A percentile compares a stretch with the other conserved stretches of the same genome.
Conservation (phyloP, 2,113 vertebrate species). For the Corvus cornix region DNA sequence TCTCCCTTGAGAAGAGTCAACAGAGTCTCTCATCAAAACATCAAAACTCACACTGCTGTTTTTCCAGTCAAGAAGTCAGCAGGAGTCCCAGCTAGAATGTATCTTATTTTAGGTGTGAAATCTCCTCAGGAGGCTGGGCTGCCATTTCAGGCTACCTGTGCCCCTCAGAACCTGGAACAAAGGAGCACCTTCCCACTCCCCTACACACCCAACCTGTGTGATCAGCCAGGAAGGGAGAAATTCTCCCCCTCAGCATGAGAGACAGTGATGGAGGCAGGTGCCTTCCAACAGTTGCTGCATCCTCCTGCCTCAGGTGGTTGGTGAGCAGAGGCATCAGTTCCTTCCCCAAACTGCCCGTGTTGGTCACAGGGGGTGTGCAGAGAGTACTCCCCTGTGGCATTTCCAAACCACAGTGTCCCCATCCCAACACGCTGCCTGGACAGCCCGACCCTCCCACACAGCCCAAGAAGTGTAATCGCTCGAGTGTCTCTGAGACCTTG, state of each 20-base stretch:
- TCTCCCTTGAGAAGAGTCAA: not conserved
- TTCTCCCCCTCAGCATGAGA: not conserved
- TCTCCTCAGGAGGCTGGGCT: not conserved
- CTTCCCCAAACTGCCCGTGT: fast-evolving
- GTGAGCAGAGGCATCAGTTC: not conserved
- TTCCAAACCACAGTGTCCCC: not conserved
- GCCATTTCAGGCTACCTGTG: not conserved
- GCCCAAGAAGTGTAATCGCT: not conserved
- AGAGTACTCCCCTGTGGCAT: fast-evolving
- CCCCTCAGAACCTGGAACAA: not conserved
- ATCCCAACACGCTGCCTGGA: not conserved
- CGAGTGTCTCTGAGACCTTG: not conserved
- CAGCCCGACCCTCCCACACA: not conserved
- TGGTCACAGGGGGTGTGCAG: not conserved
- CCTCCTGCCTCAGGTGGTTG: not conserved
- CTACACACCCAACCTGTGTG: not conserved
- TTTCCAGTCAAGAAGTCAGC: not conserved
- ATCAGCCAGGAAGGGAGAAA: not conserved
- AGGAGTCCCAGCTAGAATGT: not conserved
- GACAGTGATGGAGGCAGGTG: not conserved
- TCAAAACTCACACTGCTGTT: not conserved
- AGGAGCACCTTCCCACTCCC: not conserved
- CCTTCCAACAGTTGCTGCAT: not conserved
- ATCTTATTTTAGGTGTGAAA: not conserved
- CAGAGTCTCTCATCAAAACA: not conserved